These are phyloP conservation scores for Phalera bucephala DNA, from an alignment of 2,888 invertebrate species.

Conservation along the genomic window DNA sequence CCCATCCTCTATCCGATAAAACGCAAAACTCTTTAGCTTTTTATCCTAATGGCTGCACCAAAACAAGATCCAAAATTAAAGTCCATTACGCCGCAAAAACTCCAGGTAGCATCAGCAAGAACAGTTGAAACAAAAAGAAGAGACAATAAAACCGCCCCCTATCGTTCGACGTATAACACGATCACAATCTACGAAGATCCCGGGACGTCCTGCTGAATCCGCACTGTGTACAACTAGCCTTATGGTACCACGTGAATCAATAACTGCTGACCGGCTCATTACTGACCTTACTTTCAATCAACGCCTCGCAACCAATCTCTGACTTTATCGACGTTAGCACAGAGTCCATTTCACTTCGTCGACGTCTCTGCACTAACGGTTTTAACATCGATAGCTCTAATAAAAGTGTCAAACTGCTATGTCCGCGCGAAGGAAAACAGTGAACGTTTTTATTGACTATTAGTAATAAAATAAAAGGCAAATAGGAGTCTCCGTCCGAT, in stretches of 20 bases:
- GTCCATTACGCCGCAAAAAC: slow-evolving; percentile 14
- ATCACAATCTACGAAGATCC: slow-evolving; percentile 31
- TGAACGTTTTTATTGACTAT: slow-evolving; percentile 64
- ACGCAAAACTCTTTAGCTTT: not conserved
- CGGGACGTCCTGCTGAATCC: slow-evolving; percentile 38
- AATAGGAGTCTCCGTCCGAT: slow-evolving; percentile 32
- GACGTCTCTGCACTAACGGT: slow-evolving; percentile 32
- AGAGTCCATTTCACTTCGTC: slow-evolving; percentile 27
- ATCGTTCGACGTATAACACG: slow-evolving; percentile 25
- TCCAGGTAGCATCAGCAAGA: slow-evolving; percentile 19
- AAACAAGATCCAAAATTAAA: not conserved
- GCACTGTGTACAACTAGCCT: slow-evolving; percentile 43
- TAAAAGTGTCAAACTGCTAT: slow-evolving; percentile 61
- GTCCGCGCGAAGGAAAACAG: slow-evolving; percentile 60
- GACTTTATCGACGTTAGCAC: slow-evolving; percentile 24
- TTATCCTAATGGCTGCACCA: not conserved
- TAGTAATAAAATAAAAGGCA: slow-evolving; percentile 59
- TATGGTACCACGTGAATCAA: slow-evolving; percentile 74
- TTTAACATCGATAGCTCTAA: slow-evolving; percentile 57
- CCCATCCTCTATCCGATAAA: not conserved
- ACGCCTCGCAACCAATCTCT: slow-evolving; percentile 30
- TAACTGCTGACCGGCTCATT: slow-evolving; percentile 80
- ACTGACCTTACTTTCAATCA: slow-evolving; percentile 71
- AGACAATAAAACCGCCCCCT: slow-evolving; percentile 27
- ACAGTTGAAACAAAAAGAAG: slow-evolving; percentile 30